Percentiles rank a stretch among this genome's conserved stretches.
Conservation (phyloP, 2,888 invertebrate genomes). For the Thymelicus lineola region DNA sequence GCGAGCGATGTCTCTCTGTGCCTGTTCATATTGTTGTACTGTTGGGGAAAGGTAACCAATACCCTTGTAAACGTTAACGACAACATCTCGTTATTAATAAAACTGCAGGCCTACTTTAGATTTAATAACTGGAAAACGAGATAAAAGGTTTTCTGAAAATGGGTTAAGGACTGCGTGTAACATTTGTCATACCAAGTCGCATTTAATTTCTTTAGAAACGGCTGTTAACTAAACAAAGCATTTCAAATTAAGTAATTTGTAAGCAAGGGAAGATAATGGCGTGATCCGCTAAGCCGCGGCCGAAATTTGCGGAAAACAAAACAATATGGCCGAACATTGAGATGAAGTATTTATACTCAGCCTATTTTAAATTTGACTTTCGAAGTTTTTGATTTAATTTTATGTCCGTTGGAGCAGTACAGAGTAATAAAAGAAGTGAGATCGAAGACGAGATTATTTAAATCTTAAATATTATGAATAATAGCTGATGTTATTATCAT, state of each 20-base stretch:
- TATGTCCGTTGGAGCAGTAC: too few relatives aligned
- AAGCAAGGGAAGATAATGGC: not conserved
- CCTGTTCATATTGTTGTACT: too few relatives aligned
- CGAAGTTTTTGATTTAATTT: not conserved
- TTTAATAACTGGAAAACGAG: not conserved
- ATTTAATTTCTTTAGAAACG: conserved; percentile 1
- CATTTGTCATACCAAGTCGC: not conserved
- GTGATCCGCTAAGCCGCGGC: conserved; percentile 6
- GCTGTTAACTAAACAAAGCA: not conserved
- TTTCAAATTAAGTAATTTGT: conserved; percentile 6
- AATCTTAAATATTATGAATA: too few relatives aligned
- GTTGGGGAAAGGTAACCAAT: too few relatives aligned
- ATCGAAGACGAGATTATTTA: too few relatives aligned
- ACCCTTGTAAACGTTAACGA: too few relatives aligned
- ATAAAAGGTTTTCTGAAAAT: not conserved
- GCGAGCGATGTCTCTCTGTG: too few relatives aligned
- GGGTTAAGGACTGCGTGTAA: not conserved
- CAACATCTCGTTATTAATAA: too few relatives aligned
- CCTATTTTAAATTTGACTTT: conserved; percentile 1
- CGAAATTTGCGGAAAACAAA: not conserved
- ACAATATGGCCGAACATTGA: not conserved
- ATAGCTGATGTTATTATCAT: too few relatives aligned
- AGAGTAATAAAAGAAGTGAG: too few relatives aligned
- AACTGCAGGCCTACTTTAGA: not conserved
- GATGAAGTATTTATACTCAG: not conserved